Conservation (phyloP, 1,140 invertebrate species). For the Nasonia giraulti region DNA sequence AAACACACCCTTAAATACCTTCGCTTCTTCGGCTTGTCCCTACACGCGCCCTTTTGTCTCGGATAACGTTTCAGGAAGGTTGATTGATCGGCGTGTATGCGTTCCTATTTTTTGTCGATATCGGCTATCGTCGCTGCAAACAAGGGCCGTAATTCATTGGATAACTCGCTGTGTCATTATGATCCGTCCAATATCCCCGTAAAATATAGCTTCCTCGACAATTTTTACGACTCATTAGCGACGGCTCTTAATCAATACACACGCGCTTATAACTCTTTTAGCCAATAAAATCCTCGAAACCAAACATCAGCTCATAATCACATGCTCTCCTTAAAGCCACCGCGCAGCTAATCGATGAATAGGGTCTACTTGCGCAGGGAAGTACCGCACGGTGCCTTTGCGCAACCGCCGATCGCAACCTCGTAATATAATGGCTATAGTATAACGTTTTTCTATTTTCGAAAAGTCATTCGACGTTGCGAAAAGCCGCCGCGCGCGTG, state of each 20-base stretch:
- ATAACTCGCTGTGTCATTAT: too few species aligned
- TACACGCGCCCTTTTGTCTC: too few species aligned
- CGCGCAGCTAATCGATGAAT: background rate
- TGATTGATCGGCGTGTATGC: too few species aligned
- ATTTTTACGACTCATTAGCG: background rate
- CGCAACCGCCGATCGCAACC: background rate
- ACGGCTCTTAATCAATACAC: background rate
- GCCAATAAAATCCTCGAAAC: too few species aligned
- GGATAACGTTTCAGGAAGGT: too few species aligned
- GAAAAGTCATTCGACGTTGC: constrained; percentile 5
- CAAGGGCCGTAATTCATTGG: background rate
- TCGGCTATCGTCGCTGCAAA: too few species aligned
- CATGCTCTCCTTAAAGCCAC: too few species aligned
- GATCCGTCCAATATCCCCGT: background rate
- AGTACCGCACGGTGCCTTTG: background rate
- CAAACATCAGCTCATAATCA: too few species aligned
- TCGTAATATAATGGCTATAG: background rate
- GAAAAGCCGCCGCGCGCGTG: background rate
- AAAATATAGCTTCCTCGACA: background rate
- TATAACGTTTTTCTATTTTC: background rate
- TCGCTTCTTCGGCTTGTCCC: too few species aligned
- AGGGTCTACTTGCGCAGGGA: background rate
- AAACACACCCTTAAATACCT: background rate
- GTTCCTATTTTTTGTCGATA: too few species aligned
- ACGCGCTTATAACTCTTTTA: too few species aligned